phyloP scores from a whole-genome alignment of 30 jellyfish, hydroid and myxozoan genomes.

The Aurelia sp. region DNA sequence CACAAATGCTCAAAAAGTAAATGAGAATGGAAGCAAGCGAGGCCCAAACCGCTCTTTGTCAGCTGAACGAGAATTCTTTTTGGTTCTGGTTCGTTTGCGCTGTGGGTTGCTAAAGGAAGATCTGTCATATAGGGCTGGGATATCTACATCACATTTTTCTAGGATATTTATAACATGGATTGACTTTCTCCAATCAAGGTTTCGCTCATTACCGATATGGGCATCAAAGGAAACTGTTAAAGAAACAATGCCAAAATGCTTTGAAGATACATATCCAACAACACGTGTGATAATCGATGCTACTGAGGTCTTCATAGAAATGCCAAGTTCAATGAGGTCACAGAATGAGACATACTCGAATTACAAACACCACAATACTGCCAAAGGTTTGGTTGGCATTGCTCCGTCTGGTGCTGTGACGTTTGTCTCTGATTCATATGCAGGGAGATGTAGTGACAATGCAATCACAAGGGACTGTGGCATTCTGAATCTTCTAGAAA shows the following conservation, averaged over 20 bases:
- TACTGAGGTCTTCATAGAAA: constrained; percentile 30
- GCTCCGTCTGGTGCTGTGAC: constrained; percentile 31
- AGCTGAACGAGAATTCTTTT: too few species aligned
- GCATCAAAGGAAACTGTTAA: too few species aligned
- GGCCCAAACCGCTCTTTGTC: too few species aligned
- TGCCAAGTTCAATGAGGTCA: constrained; percentile 47
- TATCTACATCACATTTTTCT: too few species aligned
- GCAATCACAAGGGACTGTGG: constrained; percentile 33
- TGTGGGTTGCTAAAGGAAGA: not conserved
- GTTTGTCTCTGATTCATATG: not conserved
- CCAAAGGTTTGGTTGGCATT: constrained; percentile 43
- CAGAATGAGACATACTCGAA: constrained; percentile 40
- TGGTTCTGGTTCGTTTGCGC: not conserved
- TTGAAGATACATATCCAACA: constrained; percentile 9
- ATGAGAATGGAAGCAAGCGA: too few species aligned
- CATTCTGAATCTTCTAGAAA: not conserved
- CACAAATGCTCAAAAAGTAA: too few species aligned
- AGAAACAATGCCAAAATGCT: too few species aligned
- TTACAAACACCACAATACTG: constrained; percentile 51
- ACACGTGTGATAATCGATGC: constrained; percentile 15
- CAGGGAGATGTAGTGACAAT: constrained; percentile 21
- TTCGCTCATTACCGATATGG: too few species aligned
- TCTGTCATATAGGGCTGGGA: too few species aligned
- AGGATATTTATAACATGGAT: too few species aligned
- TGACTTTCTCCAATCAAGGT: too few species aligned